Evolutionary conservation across 2,113 vertebrate species (phyloP).

Genomic region (Alethe diademata): DNA sequence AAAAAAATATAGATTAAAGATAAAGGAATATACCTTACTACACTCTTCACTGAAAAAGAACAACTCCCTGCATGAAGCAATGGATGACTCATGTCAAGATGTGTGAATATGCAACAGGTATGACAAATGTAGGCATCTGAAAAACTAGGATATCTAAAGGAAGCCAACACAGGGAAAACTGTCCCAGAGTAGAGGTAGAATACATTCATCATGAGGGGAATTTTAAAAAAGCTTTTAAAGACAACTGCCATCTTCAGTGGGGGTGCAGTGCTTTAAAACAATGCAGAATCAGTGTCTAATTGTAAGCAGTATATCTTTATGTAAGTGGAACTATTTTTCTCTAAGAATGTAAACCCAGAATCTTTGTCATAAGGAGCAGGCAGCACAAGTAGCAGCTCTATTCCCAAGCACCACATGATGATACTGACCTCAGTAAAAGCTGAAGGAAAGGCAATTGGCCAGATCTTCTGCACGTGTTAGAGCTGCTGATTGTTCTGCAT

Average conservation of each 20-base stretch:
- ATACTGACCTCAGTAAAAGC: neutral
- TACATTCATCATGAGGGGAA: neutral
- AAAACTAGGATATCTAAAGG: neutral
- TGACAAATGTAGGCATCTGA: neutral
- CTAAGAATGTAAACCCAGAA: neutral
- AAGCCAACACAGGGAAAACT: neutral
- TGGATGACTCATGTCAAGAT: neutral
- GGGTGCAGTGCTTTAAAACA: neutral
- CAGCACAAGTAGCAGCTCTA: neutral
- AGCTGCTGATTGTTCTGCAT: neutral
- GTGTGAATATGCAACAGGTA: neutral
- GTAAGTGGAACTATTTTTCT: neutral
- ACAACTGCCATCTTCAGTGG: neutral
- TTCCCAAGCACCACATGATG: neutral
- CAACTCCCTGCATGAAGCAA: neutral
- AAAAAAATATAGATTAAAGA: neutral
- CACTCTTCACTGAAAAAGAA: neutral
- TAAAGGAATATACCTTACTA: neutral
- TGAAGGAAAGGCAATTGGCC: neutral
- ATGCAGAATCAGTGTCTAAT: neutral
- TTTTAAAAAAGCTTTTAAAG: neutral
- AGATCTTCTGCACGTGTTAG: neutral
- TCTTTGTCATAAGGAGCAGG: neutral
- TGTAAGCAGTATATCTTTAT: neutral
- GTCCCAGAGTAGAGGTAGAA: neutral